Conservation (phyloP, 23 tunicate genomes). For the Oikopleura albicans region DNA sequence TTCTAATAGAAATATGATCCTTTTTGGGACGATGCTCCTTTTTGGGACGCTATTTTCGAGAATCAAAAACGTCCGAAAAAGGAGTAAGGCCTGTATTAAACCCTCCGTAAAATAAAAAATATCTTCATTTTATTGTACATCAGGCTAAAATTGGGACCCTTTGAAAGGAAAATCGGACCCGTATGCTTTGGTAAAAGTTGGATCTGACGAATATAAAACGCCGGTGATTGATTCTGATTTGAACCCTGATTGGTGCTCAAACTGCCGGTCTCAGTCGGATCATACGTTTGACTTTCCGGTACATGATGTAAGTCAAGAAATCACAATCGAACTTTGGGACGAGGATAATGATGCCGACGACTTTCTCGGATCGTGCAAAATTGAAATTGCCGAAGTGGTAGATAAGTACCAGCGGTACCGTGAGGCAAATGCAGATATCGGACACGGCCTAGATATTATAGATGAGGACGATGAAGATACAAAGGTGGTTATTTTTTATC, state of each 20-base stretch:
- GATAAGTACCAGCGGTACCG: neutral
- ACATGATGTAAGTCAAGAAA: neutral
- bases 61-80: too few species aligned
- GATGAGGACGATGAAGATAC: too few species aligned
- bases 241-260: neutral
- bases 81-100: too few species aligned
- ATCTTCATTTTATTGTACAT: too few species aligned
- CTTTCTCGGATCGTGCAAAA: neutral
- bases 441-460: too few species aligned
- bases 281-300: neutral
- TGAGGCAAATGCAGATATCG: too few species aligned
- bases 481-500: too few species aligned
- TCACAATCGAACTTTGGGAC: neutral
- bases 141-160: too few species aligned
- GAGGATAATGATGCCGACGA: neutral
- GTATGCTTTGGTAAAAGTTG: neutral
- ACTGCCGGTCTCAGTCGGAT: neutral
- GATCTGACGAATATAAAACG: neutral
- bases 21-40: too few species aligned
- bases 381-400: neutral
- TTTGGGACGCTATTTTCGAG: too few species aligned
- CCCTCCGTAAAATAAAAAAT: too few species aligned
- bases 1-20: too few species aligned
- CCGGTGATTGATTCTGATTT: neutral
- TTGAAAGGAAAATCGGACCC: conserved; percentile 9